These are phyloP conservation scores for Mirza zaza DNA, from an alignment of 2,113 vertebrate species.

Conservation along the genomic window DNA sequence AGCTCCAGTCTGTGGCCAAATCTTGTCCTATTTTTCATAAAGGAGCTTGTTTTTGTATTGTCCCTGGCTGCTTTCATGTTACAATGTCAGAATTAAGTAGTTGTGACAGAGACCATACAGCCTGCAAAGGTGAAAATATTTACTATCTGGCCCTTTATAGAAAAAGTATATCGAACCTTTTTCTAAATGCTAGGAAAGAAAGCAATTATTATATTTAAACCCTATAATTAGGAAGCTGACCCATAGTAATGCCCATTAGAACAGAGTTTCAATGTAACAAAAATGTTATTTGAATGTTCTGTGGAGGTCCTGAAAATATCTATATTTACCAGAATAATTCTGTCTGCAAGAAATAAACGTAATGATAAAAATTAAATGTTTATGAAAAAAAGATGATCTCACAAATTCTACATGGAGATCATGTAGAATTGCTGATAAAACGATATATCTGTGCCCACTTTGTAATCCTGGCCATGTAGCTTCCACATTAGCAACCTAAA, in stretches of 20 bases:
- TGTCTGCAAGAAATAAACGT: slow-evolving; percentile 20
- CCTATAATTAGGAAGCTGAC: background rate
- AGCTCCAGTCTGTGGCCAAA: background rate
- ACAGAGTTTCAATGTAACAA: background rate
- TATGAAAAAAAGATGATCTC: background rate
- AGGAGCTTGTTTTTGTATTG: background rate
- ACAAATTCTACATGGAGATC: background rate
- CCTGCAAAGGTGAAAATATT: background rate
- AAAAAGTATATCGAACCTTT: background rate
- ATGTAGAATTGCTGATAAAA: background rate
- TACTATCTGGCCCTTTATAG: background rate
- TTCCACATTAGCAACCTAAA: background rate
- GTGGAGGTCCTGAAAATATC: slow-evolving; percentile 2
- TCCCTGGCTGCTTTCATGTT: background rate
- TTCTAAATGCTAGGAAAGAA: slow-evolving; percentile 13
- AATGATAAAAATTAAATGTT: slow-evolving; percentile 52
- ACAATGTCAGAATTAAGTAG: background rate
- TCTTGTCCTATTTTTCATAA: background rate
- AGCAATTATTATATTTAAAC: slow-evolving; percentile 19
- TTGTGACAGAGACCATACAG: background rate
- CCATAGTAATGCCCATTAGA: background rate
- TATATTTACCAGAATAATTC: slow-evolving; percentile 32
- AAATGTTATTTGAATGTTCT: slow-evolving; percentile 29
- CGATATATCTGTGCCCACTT: background rate
- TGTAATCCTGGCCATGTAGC: background rate